A percentile compares a stretch with the other conserved stretches of the same genome.
phyloP scores from a whole-genome alignment of 1,140 invertebrate genomes.

The Drosophila bocqueti region DNA sequence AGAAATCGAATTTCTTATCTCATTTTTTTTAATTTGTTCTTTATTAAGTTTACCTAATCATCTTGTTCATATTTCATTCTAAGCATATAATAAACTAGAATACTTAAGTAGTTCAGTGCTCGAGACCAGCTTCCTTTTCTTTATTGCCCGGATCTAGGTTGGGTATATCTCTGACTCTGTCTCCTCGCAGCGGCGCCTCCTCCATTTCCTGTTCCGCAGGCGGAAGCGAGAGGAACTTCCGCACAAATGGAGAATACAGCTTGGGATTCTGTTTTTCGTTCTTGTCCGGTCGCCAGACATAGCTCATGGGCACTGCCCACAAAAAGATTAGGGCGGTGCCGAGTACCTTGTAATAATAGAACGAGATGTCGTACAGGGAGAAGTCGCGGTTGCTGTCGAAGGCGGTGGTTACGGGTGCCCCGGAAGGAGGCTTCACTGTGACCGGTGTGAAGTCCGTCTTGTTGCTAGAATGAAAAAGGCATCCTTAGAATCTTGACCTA shows the following conservation, averaged over 20 bases:
- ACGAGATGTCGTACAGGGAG: constrained; percentile 87
- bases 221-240: constrained; percentile 45
- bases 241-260: constrained; percentile 60
- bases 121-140: constrained; percentile 7
- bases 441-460: constrained; percentile 26
- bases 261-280: constrained; percentile 61
- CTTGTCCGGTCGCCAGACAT: constrained; percentile 59
- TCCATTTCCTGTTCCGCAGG: constrained; percentile 49
- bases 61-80: constrained; percentile 4
- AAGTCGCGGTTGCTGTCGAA: constrained; percentile 84
- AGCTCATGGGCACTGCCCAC: constrained; percentile 86
- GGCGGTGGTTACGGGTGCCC: constrained; percentile 52
- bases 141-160: constrained; percentile 22
- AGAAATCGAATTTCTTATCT: neutral
- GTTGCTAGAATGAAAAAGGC: constrained; percentile 17
- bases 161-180: neutral
- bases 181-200: constrained; percentile 48
- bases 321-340: constrained; percentile 88
- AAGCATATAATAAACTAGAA: constrained; percentile 3
- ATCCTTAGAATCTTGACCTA: neutral
- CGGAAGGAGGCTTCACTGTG: neutral
- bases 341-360: constrained; percentile 88
- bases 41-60: constrained; percentile 2
- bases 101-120: constrained; percentile 12
- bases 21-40: neutral